phyloP scores from a whole-genome alignment of 1,140 invertebrate genomes.

The Apis florea region DNA sequence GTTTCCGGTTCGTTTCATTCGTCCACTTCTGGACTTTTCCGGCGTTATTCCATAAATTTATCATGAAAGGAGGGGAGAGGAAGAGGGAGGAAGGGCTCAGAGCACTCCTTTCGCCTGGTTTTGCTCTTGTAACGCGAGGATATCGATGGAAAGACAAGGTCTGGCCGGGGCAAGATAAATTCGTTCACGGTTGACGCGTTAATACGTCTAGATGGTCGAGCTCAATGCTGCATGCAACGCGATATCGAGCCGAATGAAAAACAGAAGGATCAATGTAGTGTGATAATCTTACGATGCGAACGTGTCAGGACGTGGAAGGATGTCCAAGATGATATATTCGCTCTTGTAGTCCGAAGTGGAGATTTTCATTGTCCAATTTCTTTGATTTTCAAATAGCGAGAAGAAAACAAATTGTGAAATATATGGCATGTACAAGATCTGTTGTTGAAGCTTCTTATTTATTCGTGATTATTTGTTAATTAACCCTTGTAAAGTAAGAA shows the following conservation, averaged over 20 bases:
- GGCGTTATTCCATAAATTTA: slow-evolving; percentile 31
- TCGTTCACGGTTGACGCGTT: slow-evolving; percentile 54
- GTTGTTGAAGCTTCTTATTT: too few species aligned
- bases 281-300: slow-evolving; percentile 5
- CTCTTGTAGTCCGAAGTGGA: neutral
- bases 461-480: too few species aligned
- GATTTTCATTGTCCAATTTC: neutral
- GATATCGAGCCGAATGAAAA: slow-evolving; percentile 28
- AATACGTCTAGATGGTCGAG: slow-evolving; percentile 50
- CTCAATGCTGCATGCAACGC: slow-evolving; percentile 36
- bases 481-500: too few species aligned
- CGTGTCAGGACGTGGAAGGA: neutral
- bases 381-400: neutral
- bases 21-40: neutral
- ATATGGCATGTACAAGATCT: too few species aligned
- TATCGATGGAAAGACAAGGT: slow-evolving; percentile 61
- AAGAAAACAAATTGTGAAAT: too few species aligned
- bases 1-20: neutral
- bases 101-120: neutral
- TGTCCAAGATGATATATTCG: neutral
- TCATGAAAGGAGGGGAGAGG: slow-evolving; percentile 1
- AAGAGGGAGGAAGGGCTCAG: too few species aligned
- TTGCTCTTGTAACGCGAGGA: neutral
- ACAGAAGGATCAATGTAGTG: slow-evolving; percentile 34
- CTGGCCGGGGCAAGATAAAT: slow-evolving; percentile 61